Evolutionary conservation across 1,140 invertebrate genomes (phyloP).

Genomic region (Drosophila guanche): DNA sequence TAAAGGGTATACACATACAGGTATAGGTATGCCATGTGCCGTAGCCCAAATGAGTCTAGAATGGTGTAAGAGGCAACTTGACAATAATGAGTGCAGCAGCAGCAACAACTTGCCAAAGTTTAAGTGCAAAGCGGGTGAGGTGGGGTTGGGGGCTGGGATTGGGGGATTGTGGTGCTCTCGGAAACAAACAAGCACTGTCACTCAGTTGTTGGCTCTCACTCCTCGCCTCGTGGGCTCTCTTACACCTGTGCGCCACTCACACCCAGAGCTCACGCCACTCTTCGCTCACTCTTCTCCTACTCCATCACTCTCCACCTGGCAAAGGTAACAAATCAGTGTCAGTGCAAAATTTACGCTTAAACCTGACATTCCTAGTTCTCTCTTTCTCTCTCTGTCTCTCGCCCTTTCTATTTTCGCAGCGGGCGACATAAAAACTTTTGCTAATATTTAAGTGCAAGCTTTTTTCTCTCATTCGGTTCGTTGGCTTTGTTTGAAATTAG

Average conservation of each 20-base stretch:
- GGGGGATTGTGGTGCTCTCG: conserved; percentile 21
- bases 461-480: not conserved
- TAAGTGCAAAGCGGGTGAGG: conserved; percentile 34
- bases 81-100: conserved; percentile 63
- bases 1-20: no score
- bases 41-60: conserved; percentile 56
- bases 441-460: conserved; percentile 48
- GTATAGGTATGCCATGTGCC: conserved; percentile 20
- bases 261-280: no score
- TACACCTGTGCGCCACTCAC: no score
- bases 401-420: not conserved
- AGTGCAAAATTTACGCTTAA: conserved; percentile 57
- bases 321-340: conserved; percentile 66
- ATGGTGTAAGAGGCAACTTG: conserved; percentile 59
- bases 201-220: conserved; percentile 27
- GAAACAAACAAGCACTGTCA: conserved; percentile 51
- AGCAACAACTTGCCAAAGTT: conserved; percentile 42
- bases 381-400: not conserved
- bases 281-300: no score
- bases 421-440: conserved; percentile 30
- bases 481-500: conserved; percentile 20
- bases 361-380: conserved; percentile 23
- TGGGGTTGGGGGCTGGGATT: conserved; percentile 1
- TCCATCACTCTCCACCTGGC: not conserved
- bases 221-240: no score